A percentile compares a stretch with the other conserved stretches of the same genome.
Conservation (phyloP, 2,888 invertebrate species). For the Calameuta idolon region DNA sequence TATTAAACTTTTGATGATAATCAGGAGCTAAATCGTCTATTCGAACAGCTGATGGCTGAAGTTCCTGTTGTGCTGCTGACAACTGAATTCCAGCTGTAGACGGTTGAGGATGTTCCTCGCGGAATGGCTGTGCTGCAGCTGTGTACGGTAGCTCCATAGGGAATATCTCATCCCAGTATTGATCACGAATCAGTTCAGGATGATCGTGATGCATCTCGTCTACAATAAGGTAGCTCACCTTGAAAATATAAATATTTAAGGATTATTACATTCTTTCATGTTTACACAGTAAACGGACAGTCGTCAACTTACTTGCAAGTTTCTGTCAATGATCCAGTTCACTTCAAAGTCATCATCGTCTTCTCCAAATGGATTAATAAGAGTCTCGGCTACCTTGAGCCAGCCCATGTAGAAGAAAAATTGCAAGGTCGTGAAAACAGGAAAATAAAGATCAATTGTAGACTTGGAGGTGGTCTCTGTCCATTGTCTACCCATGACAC, state of each 20-base stretch:
- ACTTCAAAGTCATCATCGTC: constrained; percentile 63
- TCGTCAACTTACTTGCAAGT: constrained; percentile 61
- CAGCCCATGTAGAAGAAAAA: constrained; percentile 71
- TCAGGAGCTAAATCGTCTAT: constrained; percentile 78
- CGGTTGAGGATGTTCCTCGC: constrained; percentile 87
- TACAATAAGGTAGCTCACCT: constrained; percentile 66
- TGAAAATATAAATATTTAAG: constrained; percentile 33
- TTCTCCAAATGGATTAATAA: constrained; percentile 67
- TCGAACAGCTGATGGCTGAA: constrained; percentile 76
- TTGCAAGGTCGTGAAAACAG: constrained; percentile 47
- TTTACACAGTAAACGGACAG: background rate
- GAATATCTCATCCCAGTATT: constrained; percentile 70
- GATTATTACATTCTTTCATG: background rate
- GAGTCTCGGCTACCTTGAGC: constrained; percentile 69
- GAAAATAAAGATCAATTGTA: constrained; percentile 23
- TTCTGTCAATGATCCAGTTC: constrained; percentile 68
- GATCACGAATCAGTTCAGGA: constrained; percentile 66
- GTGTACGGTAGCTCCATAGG: constrained; percentile 86
- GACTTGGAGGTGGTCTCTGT: constrained; percentile 66
- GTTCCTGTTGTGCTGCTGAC: constrained; percentile 75
- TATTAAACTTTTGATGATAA: constrained; percentile 55
- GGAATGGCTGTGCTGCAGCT: constrained; percentile 80
- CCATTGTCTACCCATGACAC: constrained; percentile 88
- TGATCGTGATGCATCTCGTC: constrained; percentile 69
- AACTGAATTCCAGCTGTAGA: constrained; percentile 89